phyloP scores from a whole-genome alignment of 2,113 vertebrate genomes.

The Odocoileus hemionus region DNA sequence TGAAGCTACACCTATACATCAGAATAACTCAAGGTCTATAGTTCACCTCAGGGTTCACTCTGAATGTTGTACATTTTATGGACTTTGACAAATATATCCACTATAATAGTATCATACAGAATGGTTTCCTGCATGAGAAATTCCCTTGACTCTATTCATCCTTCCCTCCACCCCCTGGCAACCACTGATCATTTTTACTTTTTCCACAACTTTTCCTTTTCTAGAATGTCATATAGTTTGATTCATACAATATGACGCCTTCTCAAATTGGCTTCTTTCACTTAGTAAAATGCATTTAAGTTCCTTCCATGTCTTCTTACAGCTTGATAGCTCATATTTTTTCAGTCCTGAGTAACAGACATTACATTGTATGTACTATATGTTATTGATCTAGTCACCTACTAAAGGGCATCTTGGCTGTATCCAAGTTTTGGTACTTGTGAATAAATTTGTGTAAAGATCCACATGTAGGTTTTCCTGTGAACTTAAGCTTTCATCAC shows the following conservation, averaged over 20 bases:
- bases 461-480: background rate
- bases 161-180: background rate
- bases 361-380: background rate
- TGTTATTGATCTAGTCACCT: background rate
- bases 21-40: background rate
- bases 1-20: accelerated
- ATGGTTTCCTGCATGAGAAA: background rate
- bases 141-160: background rate
- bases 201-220: background rate
- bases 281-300: background rate
- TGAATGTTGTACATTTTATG: background rate
- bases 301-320: background rate
- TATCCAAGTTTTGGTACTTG: background rate
- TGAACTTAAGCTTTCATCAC: background rate
- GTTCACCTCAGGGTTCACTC: background rate
- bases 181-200: background rate
- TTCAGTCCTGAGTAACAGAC: background rate
- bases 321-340: background rate
- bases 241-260: background rate
- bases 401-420: background rate
- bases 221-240: background rate
- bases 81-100: background rate
- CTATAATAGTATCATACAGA: background rate
- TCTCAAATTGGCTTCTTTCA: background rate
- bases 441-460: background rate